These are phyloP conservation scores for Nannobrachium achirus DNA, from an alignment of 2,113 vertebrate genomes.

Conservation along the genomic window DNA sequence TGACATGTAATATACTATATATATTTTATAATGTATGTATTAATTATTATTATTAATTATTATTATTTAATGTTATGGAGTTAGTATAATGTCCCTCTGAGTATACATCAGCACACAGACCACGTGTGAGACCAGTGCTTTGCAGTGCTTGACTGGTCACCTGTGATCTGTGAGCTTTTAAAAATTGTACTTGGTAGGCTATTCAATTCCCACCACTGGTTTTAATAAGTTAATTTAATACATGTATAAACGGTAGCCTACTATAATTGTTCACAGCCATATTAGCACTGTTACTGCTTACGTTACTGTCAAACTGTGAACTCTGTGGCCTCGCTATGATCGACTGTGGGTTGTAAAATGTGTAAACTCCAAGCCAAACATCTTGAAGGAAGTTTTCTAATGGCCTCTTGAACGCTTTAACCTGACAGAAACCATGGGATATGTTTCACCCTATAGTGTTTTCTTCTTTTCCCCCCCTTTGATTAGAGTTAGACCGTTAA, in stretches of 20 bases:
- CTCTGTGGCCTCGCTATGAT: background rate
- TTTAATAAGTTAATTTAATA: background rate
- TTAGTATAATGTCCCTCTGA: too few relatives aligned
- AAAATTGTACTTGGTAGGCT: too few relatives aligned
- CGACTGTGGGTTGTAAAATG: constrained; percentile 60
- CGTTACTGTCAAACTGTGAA: constrained; percentile 1
- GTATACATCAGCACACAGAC: too few relatives aligned
- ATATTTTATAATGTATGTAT: too few relatives aligned
- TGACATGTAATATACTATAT: too few relatives aligned
- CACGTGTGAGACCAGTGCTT: too few relatives aligned
- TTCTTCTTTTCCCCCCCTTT: background rate
- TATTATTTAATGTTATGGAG: too few relatives aligned
- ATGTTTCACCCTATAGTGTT: background rate
- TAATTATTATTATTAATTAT: too few relatives aligned
- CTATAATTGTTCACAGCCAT: constrained; percentile 22
- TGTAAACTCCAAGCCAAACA: constrained; percentile 55
- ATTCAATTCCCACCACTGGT: too few relatives aligned
- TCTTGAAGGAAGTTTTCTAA: constrained; percentile 70
- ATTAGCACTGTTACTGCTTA: constrained; percentile 1
- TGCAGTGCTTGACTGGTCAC: too few relatives aligned
- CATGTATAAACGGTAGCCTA: constrained; percentile 46
- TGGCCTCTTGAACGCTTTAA: constrained; percentile 72
- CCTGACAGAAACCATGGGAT: constrained; percentile 64
- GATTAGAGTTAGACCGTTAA: background rate
- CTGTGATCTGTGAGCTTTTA: too few relatives aligned